These are phyloP conservation scores for Hydrotaea diabolus DNA, from an alignment of 2,888 invertebrate genomes.

Conservation along the genomic window DNA sequence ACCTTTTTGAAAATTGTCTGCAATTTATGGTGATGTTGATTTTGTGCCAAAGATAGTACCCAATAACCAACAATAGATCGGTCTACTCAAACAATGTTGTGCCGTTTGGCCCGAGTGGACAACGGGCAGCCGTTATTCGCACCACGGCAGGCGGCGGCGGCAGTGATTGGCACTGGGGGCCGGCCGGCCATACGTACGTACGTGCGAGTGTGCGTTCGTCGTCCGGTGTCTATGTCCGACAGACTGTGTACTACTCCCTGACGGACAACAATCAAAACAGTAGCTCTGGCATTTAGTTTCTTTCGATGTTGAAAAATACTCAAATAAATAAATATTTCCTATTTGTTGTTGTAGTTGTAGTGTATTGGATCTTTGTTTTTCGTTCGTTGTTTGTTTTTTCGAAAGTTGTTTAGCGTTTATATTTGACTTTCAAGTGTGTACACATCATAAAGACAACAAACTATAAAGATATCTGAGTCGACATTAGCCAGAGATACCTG, in stretches of 20 bases:
- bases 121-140: neutral
- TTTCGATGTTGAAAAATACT: constrained; percentile 42
- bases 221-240: too few species aligned
- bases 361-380: neutral
- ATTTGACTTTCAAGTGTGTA: neutral
- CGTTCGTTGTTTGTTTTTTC: neutral
- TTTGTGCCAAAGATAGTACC: constrained; percentile 41
- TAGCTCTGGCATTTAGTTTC: constrained; percentile 34
- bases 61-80: constrained; percentile 8
- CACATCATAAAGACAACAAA: constrained; percentile 19
- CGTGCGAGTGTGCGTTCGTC: neutral
- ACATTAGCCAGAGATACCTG: neutral
- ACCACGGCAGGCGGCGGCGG: neutral
- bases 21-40: constrained; percentile 48
- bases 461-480: constrained; percentile 26
- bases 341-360: neutral
- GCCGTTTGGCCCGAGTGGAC: neutral
- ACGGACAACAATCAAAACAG: constrained; percentile 43
- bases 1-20: constrained; percentile 30
- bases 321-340: constrained; percentile 27
- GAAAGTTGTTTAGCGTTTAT: constrained; percentile 32
- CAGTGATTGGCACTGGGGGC: constrained; percentile 18
- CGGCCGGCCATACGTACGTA: constrained; percentile 24
- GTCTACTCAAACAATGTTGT: neutral
- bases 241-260: constrained; percentile 23